Evolutionary conservation across 2,888 invertebrate species (phyloP).

Genomic region (Rhagonycha lutea): DNA sequence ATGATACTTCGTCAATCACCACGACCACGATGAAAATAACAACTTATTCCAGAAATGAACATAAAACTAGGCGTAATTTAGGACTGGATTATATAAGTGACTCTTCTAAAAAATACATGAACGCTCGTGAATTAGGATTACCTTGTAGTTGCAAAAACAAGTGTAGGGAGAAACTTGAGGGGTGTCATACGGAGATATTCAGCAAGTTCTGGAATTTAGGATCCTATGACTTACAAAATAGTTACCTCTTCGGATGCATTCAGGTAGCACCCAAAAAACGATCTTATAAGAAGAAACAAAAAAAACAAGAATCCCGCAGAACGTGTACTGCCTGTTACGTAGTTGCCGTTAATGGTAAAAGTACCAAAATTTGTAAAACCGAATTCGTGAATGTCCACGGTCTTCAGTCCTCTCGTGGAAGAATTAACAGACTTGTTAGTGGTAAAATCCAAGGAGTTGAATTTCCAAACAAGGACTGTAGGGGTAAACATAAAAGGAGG

Average conservation of each 20-base stretch:
- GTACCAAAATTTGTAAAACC: slow-evolving; percentile 23
- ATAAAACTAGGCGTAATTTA: background rate
- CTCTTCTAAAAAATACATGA: background rate
- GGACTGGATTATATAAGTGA: background rate
- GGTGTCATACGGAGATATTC: slow-evolving; percentile 14
- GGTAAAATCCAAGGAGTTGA: slow-evolving; percentile 17
- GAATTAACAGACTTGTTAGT: slow-evolving; percentile 7
- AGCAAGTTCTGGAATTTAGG: slow-evolving; percentile 21
- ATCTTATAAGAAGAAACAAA: slow-evolving; percentile 24
- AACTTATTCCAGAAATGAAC: too few relatives aligned
- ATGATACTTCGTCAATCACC: too few relatives aligned
- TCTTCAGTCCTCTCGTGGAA: slow-evolving; percentile 20
- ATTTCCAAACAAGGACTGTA: slow-evolving; percentile 17
- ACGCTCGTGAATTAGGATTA: background rate
- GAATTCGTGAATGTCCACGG: slow-evolving; percentile 30
- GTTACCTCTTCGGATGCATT: slow-evolving; percentile 25
- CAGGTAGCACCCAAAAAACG: slow-evolving; percentile 20
- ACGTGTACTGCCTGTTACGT: slow-evolving; percentile 19
- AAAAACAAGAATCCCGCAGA: slow-evolving; percentile 14
- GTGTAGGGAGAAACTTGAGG: slow-evolving; percentile 19
- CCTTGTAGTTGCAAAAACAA: slow-evolving; percentile 14
- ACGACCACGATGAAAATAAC: too few relatives aligned
- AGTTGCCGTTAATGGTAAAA: slow-evolving; percentile 23
- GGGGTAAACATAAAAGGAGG: slow-evolving; percentile 25
- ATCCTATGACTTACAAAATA: slow-evolving; percentile 25